phyloP scores from a whole-genome alignment of 2,113 vertebrate genomes.

The Ranitomeya variabilis region DNA sequence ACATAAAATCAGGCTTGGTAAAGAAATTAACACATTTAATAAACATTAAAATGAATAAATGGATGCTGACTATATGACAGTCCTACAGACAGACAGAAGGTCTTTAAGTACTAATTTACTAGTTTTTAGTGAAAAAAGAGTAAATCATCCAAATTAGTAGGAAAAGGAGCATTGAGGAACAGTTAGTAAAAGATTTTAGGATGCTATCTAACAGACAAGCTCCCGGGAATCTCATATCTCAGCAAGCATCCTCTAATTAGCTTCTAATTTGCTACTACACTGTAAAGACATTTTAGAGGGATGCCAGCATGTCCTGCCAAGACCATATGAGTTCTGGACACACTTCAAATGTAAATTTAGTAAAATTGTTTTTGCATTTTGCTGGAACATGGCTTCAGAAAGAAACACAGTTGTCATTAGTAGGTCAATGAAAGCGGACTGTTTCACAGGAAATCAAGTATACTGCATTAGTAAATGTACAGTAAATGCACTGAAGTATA shows the following conservation, averaged over 20 bases:
- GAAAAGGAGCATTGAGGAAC: slow-evolving; percentile 61
- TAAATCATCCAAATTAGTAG: slow-evolving; percentile 66
- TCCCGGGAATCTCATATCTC: slow-evolving; percentile 68
- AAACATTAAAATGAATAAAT: not conserved
- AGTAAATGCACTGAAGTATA: no score
- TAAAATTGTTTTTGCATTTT: slow-evolving; percentile 52
- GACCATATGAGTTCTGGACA: slow-evolving; percentile 60
- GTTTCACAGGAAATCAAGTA: not conserved
- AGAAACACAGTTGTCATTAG: slow-evolving; percentile 46
- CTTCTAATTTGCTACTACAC: slow-evolving; percentile 66
- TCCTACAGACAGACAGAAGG: slow-evolving; percentile 62
- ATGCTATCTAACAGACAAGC: slow-evolving; percentile 67
- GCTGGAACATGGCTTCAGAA: slow-evolving; percentile 50
- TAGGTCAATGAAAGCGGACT: slow-evolving; percentile 54
- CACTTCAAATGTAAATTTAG: slow-evolving; percentile 61
- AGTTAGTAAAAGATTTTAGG: slow-evolving; percentile 70
- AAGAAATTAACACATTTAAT: not conserved
- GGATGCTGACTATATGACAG: slow-evolving; percentile 59
- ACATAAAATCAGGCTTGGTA: not conserved
- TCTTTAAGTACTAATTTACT: slow-evolving; percentile 69
- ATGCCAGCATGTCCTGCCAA: slow-evolving; percentile 63
- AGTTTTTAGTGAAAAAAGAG: slow-evolving; percentile 47
- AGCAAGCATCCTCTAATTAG: slow-evolving; percentile 66
- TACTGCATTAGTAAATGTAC: not conserved
- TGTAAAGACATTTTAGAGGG: slow-evolving; percentile 68